Base-by-base conservation (phyloP, 2,113 vertebrate species). In the Climacteris rufus region DNA sequence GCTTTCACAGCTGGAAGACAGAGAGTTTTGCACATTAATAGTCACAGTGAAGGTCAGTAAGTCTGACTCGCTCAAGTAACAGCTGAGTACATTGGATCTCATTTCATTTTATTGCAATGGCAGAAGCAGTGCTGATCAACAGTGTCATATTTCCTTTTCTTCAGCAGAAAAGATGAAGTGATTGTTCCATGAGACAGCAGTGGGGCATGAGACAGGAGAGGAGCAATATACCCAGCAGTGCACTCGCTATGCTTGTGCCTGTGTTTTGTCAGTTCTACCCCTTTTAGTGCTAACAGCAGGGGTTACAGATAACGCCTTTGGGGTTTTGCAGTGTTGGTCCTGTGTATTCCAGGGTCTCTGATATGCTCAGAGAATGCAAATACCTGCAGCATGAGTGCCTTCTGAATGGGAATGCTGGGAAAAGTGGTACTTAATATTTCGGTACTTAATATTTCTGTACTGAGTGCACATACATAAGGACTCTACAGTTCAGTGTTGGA, bases 41-140 rank as follows among this genome's bases (percentile, higher is more conserved):
- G 56, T 96, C 80, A 16, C 91, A 96, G 84, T 86, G 97, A 96
- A 97, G 96, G 96, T 96, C 97, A 97, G 50, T 83, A 91, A 76
- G 94, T 87, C 92, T 93, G 96, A 93, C 94, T 96, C n/a, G 31
- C 53, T 96, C 44, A 95, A 78, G 77, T 78, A 92, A 87, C 30
- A 22, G 50, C 76, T 93, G 72, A 82, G 39, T 95, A 95, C 86
- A 82, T 90, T 94, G 94, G 72, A 97, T 96, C 77, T 96, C 90
- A 94, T 94, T 96, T 97, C 63, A 35, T 97, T 97, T 97, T 96
- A 97, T 97, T 96, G 95, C 97, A 89, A 57, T 49, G 61, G 90
- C 91, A 94, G 75, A 85, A 81, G 88, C 71, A 57, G 65, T 53
- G 77, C 91, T 95, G 94, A 95, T 95, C 94, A 96, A 95, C 89